These are phyloP conservation scores for Eurois occulta DNA, from an alignment of 2,888 invertebrate genomes.

Conservation along the genomic window DNA sequence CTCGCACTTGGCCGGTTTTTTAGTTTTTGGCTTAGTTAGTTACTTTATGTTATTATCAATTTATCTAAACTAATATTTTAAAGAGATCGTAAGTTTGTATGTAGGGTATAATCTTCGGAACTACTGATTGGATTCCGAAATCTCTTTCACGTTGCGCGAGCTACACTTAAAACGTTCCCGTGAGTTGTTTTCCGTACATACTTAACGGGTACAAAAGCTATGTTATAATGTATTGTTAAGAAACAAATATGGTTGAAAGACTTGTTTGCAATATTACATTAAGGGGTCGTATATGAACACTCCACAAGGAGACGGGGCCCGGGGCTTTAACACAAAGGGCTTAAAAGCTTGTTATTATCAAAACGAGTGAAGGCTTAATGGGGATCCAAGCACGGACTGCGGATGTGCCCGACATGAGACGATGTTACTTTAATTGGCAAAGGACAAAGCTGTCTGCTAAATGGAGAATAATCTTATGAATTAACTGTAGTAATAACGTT, in stretches of 20 bases:
- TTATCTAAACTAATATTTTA: no score
- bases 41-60: no score
- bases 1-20: no score
- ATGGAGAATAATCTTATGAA: background rate
- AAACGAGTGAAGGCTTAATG: no score
- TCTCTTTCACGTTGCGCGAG: no score
- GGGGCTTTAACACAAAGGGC: constrained; percentile 17
- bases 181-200: no score
- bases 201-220: no score
- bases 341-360: background rate
- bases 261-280: background rate
- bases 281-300: background rate
- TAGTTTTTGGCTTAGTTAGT: background rate
- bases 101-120: no score
- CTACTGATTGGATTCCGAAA: no score
- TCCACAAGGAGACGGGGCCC: background rate
- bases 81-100: no score
- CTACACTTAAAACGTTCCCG: no score
- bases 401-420: background rate
- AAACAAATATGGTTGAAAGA: background rate
- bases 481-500: background rate
- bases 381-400: constrained; percentile 3
- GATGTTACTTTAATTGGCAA: constrained; percentile 2
- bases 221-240: background rate
- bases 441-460: no score